Base-by-base conservation (phyloP, 2,113 vertebrate species). In the Chionodraco myersi region DNA sequence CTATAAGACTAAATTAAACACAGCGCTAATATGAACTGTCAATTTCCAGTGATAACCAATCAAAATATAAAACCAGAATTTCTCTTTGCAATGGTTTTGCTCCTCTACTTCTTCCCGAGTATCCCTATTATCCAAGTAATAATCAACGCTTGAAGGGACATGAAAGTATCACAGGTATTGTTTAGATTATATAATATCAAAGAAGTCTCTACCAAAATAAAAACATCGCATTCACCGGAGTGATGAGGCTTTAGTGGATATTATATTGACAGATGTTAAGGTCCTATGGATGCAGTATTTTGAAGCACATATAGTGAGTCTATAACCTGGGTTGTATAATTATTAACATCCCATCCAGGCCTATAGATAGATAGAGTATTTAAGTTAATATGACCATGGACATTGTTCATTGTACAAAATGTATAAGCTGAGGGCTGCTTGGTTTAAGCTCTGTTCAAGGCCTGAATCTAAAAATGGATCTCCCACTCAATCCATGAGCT, bases 21-120 rank as follows among this genome's bases (percentile, higher is more conserved):
- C 45, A 75, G 30, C 34, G 73, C 8, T 69, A 57, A 76, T 15
- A 30, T 66, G 76, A 84, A 75, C 73, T 77, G 75, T 77, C 88
- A 91, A 79, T 87, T 84, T 53, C 71, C 72, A 63, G 48, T 62
- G 58, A 66, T 69, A 84, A 65, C 68, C 70, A 87, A 71, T 54
- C 44, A 61, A 57, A 75, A 11, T 10, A n/a, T 23, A 85, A 70
- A 75, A 74, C 67, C 69, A 80, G 67, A 88, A 86, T 75, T 81
- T 48, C 54, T 82, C 51, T 88, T 74, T 73, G 56, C 84, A 76
- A 61, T 2, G 23, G 14, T 8, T 26, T 23, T 49, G 1, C 2
- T 3, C 0, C 18, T 69, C 26, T 47, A 56, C 18, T 34, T 15
- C 7, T 36, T 36, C 11, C 10, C 21, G 57, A 52, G 30, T 1